phyloP scores from a whole-genome alignment of 2,888 invertebrate genomes.

The Sminthurinus aureus region DNA sequence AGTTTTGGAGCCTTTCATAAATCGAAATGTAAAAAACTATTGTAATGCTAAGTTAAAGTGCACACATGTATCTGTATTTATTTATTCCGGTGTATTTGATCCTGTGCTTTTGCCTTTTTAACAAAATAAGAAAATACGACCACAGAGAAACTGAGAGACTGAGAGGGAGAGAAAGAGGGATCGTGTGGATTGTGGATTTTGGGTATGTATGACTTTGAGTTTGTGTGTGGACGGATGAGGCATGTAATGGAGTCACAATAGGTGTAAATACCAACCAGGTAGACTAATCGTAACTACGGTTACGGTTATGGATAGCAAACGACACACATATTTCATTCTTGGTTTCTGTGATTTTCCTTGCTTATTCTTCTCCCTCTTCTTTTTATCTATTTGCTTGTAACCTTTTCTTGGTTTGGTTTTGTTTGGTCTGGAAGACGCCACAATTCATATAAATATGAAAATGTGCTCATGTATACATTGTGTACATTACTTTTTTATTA shows the following conservation, averaged over 20 bases:
- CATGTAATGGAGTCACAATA: conserved; percentile 12
- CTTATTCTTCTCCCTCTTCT: not conserved
- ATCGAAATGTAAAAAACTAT: not conserved
- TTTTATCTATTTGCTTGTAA: not conserved
- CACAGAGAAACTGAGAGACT: not conserved
- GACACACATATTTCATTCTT: conserved; percentile 5
- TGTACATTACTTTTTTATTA: too few relatives aligned
- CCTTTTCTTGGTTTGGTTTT: not conserved
- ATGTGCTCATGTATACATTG: too few relatives aligned
- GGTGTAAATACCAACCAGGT: conserved; percentile 19
- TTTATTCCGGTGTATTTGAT: too few relatives aligned
- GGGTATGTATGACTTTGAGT: too few relatives aligned
- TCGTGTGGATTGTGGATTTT: too few relatives aligned
- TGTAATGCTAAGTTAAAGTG: not conserved
- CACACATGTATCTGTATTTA: not conserved
- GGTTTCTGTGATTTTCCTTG: not conserved
- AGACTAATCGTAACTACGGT: conserved; percentile 13
- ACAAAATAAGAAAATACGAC: too few relatives aligned
- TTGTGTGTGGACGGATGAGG: not conserved
- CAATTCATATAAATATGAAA: too few relatives aligned
- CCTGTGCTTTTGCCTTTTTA: too few relatives aligned
- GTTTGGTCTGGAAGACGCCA: not conserved
- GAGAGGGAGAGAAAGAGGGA: not conserved
- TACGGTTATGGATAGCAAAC: not conserved
- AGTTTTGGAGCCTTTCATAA: not conserved